Evolutionary conservation across 2,797 vertebrate species (phyloP), one percentile per base, ranked within the genome.

Genomic region (Manis javanica): DNA sequence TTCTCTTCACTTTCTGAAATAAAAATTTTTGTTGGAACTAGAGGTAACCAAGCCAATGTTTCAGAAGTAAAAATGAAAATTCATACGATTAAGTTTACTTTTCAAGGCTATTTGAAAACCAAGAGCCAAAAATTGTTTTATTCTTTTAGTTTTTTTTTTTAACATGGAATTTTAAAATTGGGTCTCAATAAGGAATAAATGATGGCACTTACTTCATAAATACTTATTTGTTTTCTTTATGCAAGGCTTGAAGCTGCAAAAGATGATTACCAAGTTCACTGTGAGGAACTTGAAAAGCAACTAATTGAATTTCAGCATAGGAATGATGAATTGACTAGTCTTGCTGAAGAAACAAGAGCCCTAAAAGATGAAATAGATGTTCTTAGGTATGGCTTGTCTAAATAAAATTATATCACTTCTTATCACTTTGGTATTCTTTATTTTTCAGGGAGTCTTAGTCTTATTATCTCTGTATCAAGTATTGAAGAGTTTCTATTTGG

Each of bases 211-310:
- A 34, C 59, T 57, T 77, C 86, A 53, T 74, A 77, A 74, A 68
- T 77, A 37, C 15, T 77, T 61, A 37, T 31, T 59, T 94, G 18
- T 78, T 97, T 79, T 95, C 49, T 0, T 94, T 93, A 94, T 95
- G 39, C 37, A 97, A 99, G 99, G 97, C 99, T 99, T 97, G 99
- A 99, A 98, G 99, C 99, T 71, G 99, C 99, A 78, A 99, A 99
- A 98, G 99, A 99, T 97, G 99, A 99, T 98, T 99, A 99, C 98
- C 99, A 99, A 89, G 99, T 99, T 98, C 99, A 99, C 98, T 99
- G 99, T 98, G 99, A 99, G 98, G 99, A 99, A 94, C 97, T 99
- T 96, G 99, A 99, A 98, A 99, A 99, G 97, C 99, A 99, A 92
- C 96, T 99, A 93, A 99, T 99, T 85, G 99, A 99, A 96, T 98